Percentiles rank a stretch among this genome's conserved stretches.
phyloP scores from a whole-genome alignment of 2,113 vertebrate genomes.

The Lampris incognitus region DNA sequence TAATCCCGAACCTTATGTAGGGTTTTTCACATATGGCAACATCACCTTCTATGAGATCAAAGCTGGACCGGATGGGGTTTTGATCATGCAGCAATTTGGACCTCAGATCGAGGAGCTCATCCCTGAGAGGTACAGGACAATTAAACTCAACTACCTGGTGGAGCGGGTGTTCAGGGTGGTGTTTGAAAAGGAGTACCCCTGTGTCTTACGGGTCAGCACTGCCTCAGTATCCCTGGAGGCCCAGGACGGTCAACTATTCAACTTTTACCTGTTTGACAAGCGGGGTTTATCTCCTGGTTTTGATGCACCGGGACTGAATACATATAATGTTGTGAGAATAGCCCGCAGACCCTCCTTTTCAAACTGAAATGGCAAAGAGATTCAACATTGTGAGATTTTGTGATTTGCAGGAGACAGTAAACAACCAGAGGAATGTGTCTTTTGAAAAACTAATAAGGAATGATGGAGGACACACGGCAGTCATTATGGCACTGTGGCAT shows the following conservation, averaged over 20 bases:
- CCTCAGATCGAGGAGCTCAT: constrained; percentile 90
- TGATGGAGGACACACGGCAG: not conserved
- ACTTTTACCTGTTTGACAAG: constrained; percentile 87
- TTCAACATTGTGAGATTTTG: not conserved
- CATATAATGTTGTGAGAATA: constrained; percentile 89
- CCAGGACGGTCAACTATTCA: constrained; percentile 91
- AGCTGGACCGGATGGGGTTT: constrained; percentile 82
- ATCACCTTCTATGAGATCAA: constrained; percentile 93
- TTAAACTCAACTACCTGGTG: constrained; percentile 89
- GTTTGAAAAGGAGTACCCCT: constrained; percentile 91
- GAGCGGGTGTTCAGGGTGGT: constrained; percentile 90
- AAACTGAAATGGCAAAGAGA: constrained; percentile 40
- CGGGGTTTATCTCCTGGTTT: constrained; percentile 90
- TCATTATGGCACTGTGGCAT: not conserved
- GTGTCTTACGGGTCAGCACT: constrained; percentile 85
- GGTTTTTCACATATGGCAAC: constrained; percentile 92
- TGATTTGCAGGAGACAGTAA: not conserved
- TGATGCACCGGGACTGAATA: constrained; percentile 92
- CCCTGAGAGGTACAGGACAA: constrained; percentile 88
- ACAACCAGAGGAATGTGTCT: constrained; percentile 1
- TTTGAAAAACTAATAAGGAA: not conserved
- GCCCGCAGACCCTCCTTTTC: constrained; percentile 78
- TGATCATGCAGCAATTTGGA: constrained; percentile 94
- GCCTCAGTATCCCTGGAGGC: constrained; percentile 90
- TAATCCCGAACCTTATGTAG: constrained; percentile 84